A percentile compares a stretch with the other conserved stretches of the same genome.
phyloP scores from a whole-genome alignment of 2,113 vertebrate genomes.

The Ptilorrhoa leucosticta region DNA sequence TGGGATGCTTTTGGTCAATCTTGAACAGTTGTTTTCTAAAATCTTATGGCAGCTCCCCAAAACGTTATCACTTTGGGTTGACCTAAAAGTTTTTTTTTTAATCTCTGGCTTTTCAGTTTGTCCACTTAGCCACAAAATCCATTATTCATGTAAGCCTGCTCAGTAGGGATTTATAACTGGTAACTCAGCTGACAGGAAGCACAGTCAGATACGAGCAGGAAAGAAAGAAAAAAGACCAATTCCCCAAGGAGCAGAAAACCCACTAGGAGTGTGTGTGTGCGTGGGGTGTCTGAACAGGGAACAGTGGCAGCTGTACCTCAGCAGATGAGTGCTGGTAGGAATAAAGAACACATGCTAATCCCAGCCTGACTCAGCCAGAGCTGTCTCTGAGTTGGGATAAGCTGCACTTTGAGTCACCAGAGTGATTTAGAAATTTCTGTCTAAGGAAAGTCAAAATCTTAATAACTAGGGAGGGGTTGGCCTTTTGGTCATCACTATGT shows the following conservation, averaged over 20 bases:
- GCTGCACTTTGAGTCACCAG: slow-evolving; percentile 4
- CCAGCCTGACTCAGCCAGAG: not conserved
- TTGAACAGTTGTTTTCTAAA: not conserved
- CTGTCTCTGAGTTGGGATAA: not conserved
- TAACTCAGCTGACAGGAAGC: slow-evolving; percentile 43
- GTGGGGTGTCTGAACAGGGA: not conserved
- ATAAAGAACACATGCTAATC: slow-evolving; percentile 18
- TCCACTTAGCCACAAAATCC: not conserved
- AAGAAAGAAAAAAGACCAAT: not conserved
- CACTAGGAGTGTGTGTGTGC: not conserved
- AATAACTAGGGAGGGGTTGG: not conserved
- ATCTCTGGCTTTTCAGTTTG: not conserved
- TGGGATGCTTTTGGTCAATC: not conserved
- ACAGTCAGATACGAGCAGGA: slow-evolving; percentile 13
- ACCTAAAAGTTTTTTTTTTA: not conserved
- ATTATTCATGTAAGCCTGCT: not conserved
- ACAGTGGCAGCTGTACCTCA: not conserved
- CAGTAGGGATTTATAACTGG: slow-evolving; percentile 17
- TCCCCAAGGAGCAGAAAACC: slow-evolving; percentile 1
- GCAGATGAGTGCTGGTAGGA: not conserved
- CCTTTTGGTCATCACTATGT: not conserved
- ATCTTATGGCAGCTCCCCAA: not conserved
- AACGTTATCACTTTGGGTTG: not conserved
- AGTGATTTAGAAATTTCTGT: slow-evolving; percentile 13
- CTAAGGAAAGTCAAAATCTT: not conserved